Conservation (phyloP, 2,113 vertebrate species). For the Arvicanthis niloticus region DNA sequence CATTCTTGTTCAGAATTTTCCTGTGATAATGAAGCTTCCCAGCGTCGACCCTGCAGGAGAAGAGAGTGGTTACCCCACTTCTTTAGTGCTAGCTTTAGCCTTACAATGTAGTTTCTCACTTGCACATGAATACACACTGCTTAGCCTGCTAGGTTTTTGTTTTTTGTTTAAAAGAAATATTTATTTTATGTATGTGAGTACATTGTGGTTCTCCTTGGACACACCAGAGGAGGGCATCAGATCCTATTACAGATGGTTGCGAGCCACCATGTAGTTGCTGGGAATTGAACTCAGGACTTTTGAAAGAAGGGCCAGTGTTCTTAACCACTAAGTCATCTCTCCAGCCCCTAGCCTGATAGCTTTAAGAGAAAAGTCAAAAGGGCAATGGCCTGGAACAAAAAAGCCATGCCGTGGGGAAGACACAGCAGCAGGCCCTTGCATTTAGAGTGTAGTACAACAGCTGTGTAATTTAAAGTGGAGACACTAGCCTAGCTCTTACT, state of each 20-base stretch:
- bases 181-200: too few relatives aligned
- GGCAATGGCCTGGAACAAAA: neutral
- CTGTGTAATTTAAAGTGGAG: neutral
- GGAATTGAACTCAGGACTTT: too few relatives aligned
- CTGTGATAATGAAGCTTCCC: constrained; percentile 97
- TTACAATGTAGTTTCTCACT: neutral
- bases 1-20: constrained; percentile 91
- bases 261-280: too few relatives aligned
- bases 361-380: neutral
- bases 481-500: constrained; percentile 84
- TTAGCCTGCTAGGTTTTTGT: neutral
- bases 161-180: too few relatives aligned
- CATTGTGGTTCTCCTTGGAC: too few relatives aligned
- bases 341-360: neutral
- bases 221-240: too few relatives aligned
- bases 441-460: neutral
- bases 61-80: accelerated
- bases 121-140: neutral
- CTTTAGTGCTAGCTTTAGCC: neutral
- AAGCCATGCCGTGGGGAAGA: neutral
- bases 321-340: too few relatives aligned
- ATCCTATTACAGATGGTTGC: too few relatives aligned
- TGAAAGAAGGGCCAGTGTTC: too few relatives aligned
- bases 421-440: neutral
- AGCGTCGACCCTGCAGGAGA: constrained; percentile 91